phyloP scores from a whole-genome alignment of 2,113 vertebrate species.

The Gavia stellata region DNA sequence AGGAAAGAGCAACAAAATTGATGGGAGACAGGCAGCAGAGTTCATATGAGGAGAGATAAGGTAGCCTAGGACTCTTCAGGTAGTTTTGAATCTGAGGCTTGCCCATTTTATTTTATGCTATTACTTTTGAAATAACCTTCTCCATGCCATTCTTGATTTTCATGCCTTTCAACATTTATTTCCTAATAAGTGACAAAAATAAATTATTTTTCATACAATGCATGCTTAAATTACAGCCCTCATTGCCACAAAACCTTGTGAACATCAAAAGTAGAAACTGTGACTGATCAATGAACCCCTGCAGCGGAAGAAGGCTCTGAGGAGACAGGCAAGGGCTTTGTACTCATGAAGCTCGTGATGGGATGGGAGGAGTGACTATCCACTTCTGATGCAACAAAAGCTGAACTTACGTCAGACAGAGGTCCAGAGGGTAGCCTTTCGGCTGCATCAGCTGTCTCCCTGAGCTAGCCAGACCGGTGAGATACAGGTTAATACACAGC shows the following conservation, averaged over 20 bases:
- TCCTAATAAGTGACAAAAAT: not conserved
- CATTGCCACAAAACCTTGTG: not conserved
- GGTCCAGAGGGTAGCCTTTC: not conserved
- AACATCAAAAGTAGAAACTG: not conserved
- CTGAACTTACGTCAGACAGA: not conserved
- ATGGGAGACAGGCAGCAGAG: not conserved
- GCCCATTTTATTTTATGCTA: not conserved
- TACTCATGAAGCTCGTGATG: accelerated
- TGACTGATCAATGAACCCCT: not conserved
- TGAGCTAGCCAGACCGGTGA: not conserved
- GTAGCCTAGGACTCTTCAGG: not conserved
- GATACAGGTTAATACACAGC: not conserved
- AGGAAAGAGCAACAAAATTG: not conserved
- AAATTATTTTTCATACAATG: not conserved
- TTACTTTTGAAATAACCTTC: not conserved
- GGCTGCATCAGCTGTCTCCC: not conserved
- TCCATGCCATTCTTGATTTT: not conserved
- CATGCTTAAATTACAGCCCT: not conserved
- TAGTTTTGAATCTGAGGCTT: not conserved
- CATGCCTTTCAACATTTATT: not conserved
- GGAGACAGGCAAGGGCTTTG: not conserved
- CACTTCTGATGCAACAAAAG: not conserved
- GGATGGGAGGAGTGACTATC: not conserved
- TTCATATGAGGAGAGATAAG: not conserved
- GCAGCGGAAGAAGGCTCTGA: not conserved